Conservation (phyloP, 2,888 invertebrate genomes). For the Stenurella melanura region DNA sequence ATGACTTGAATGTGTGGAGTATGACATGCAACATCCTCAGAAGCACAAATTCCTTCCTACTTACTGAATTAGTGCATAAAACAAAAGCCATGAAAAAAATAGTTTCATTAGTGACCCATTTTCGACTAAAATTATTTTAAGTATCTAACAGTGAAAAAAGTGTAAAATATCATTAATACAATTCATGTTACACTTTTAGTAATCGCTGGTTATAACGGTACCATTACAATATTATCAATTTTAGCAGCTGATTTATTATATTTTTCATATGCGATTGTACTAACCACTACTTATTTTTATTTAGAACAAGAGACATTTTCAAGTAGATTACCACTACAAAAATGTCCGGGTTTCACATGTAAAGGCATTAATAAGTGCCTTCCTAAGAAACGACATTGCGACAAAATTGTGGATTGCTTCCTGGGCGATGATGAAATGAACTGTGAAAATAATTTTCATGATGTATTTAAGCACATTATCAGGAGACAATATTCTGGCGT, state of each 20-base stretch:
- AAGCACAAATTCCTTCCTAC: too few species aligned
- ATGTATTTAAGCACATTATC: conserved; percentile 53
- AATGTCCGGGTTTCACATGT: conserved; percentile 86
- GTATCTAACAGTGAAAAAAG: too few species aligned
- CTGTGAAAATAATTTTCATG: conserved; percentile 72
- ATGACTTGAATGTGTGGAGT: too few species aligned
- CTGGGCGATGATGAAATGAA: conserved; percentile 87
- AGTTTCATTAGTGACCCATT: too few species aligned
- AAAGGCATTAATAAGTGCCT: conserved; percentile 81
- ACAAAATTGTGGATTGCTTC: conserved; percentile 85
- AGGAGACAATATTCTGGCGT: conserved; percentile 13
- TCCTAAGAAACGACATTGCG: conserved; percentile 80
- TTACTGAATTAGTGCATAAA: too few species aligned
- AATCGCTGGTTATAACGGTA: too few species aligned
- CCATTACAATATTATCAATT: background rate
- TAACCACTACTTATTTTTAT: conserved; percentile 1
- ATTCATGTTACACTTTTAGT: too few species aligned
- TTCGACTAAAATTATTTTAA: too few species aligned
- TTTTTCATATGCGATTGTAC: background rate
- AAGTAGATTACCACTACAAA: conserved; percentile 75
- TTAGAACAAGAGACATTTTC: conserved; percentile 71
- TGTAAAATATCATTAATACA: too few species aligned
- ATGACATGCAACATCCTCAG: too few species aligned
- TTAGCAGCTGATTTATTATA: background rate
- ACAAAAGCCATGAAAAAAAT: too few species aligned